Evolutionary conservation across 1,140 invertebrate genomes (phyloP), one percentile per base, ranked within the genome.

Genomic region (Eufriesea mexicana): DNA sequence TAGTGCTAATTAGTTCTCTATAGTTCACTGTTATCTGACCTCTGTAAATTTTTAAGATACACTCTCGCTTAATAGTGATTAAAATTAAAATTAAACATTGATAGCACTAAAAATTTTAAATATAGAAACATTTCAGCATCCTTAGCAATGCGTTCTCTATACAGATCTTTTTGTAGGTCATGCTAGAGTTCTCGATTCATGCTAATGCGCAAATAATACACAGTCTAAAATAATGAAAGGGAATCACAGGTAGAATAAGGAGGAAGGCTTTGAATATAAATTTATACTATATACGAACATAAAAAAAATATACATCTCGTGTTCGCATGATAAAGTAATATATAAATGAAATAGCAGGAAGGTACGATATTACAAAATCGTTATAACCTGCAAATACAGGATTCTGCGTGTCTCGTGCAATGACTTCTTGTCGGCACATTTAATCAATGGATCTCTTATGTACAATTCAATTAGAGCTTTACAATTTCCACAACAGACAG

Each of bases 391-490:
- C 72, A 79, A 89, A 57, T 81, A 84, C 55, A 74, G 61, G 54
- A 85, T 79, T 77, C 77, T 79, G 28, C 67, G 55, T 76, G 25
- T 80, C 57, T 85, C 74, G 25, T 64, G 45, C 62, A 87, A 83
- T 86, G 64, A 59, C 73, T 61, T 2, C 55, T 83, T 79, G 79
- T 86, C 64, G 79, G 79, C 73, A 68, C 83, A 82, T 86, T 87
- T 84, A 78, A 81, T 84, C 42, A 86, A 83, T 76, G 64, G 47
- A 85, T 84, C 83, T 85, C 67, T 86, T 91, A 90, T 91, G 70
- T 91, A 91, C 90, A 91, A 90, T 91, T 88, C 51, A 72, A 84
- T 74, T 87, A 81, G 76, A 79, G 78, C 72, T 84, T 84, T 83
- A 89, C 70, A 86, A 88, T 88, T 83, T 88, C 57, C 45, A 61